Base-by-base conservation (phyloP, 2,888 invertebrate species). In the Trichogramma dendrolimi region DNA sequence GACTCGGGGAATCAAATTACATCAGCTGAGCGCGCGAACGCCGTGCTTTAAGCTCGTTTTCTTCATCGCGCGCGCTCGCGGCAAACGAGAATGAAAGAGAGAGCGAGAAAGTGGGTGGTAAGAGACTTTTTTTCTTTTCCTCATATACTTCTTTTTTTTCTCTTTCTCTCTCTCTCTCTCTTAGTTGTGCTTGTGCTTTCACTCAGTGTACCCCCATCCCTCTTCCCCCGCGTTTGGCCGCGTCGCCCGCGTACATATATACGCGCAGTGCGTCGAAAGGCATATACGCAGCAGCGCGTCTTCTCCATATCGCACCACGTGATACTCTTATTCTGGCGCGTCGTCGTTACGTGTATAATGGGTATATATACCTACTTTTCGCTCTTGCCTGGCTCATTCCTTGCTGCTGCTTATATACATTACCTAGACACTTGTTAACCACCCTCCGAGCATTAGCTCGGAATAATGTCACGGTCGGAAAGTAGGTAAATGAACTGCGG, bases 1-100 rank as follows among this genome's bases (percentile, higher is more conserved):
- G 70, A 69, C 60, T 70, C 63, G 65, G 71, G 69, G 75, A 74
- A 74, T 76, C 71, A 76, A 78, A 75, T 76, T 71, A 71, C 71
- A 71, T 74, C 76, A 77, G 77, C 77, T 77, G 77, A 51, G 46
- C 50, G 63, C 46, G 50, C 10, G n/a, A 42, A 7, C 48, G 49
- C 52, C 41, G 42, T 49, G 49, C 46, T 49, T 38, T 27, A 27
- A 27, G 40, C 52, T 52, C 52, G 41, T 51, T 51, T 58, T 51
- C 14, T 41, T 38, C 50, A 1, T 27, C 27, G 27, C 27, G 27
- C 27, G 27, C 27, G 27, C 27, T 10, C 41, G 39, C 44, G 44
- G 52, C n/a, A 55, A 42, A 39, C 52, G 43, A 41, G 58, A 60
- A 60, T 57, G 63, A 58, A 56, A 58, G 62, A 60, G 52, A 61